Percentiles rank a stretch among this genome's conserved stretches.
Conservation (phyloP, 2,113 vertebrate genomes). For the Rhizomys pruinosus region DNA sequence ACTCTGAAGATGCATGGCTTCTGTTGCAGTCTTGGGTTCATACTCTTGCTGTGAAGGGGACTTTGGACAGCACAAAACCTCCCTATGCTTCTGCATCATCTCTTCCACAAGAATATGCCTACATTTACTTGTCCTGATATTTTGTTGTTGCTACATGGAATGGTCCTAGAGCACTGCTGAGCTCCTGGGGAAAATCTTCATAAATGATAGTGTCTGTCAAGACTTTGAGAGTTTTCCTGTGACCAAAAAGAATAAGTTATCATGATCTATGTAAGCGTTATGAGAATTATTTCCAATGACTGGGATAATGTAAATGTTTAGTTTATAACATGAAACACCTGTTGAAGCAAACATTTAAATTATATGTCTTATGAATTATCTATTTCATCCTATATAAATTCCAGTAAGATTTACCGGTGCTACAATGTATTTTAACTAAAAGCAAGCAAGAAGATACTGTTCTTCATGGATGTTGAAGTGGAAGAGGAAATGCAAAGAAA, state of each 20-base stretch:
- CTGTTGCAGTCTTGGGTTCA: background rate
- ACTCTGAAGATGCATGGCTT: background rate
- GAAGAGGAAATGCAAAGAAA: background rate
- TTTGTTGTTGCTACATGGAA: background rate
- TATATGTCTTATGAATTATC: background rate
- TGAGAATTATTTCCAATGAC: background rate
- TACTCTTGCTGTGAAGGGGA: too few relatives aligned
- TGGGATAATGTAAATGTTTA: too few relatives aligned
- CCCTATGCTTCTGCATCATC: background rate
- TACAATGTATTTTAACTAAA: background rate
- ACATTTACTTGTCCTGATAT: too few relatives aligned
- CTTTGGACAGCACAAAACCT: background rate
- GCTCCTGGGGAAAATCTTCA: background rate
- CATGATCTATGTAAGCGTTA: background rate
- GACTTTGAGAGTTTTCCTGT: background rate
- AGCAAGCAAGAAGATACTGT: background rate
- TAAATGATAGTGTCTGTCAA: background rate
- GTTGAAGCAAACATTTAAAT: background rate
- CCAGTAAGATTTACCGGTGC: background rate
- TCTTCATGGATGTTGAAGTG: background rate
- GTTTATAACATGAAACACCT: background rate
- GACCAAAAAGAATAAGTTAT: background rate
- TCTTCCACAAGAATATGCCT: background rate
- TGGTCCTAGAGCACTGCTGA: background rate
- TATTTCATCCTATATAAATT: background rate